Evolutionary conservation across 2,113 vertebrate species (phyloP).

Genomic region (Isichthys henryi): DNA sequence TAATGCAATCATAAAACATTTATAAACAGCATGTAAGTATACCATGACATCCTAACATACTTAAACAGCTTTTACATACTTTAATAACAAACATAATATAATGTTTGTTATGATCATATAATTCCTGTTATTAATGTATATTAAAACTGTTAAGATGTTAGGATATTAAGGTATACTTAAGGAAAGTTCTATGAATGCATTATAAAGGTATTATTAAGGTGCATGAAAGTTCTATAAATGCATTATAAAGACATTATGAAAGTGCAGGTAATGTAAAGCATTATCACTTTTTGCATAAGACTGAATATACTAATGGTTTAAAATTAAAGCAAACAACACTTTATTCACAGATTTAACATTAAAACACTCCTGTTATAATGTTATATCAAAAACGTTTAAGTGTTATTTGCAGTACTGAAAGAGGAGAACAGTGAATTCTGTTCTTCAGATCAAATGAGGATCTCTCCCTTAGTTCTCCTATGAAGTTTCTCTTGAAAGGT

Average conservation of each 20-base stretch:
- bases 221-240: not conserved
- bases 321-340: not conserved
- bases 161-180: not conserved
- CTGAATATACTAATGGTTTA: not conserved
- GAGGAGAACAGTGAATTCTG: not conserved
- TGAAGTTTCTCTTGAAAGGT: constrained; percentile 5
- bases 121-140: not conserved
- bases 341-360: not conserved
- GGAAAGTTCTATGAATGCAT: not conserved
- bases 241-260: not conserved
- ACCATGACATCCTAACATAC: not conserved
- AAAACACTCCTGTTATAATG: not conserved
- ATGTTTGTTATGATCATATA: not conserved
- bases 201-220: not conserved
- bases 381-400: not conserved
- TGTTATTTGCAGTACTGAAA: not conserved
- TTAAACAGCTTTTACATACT: not conserved
- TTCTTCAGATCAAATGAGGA: constrained; percentile 5
- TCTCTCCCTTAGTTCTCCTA: not conserved
- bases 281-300: not conserved
- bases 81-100: not conserved
- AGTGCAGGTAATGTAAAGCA: not conserved
- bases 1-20: not conserved
- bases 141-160: not conserved
- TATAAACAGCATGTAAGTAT: not conserved